phyloP scores from a whole-genome alignment of 2,113 vertebrate species.

The Acanthochromis polyacanthus region DNA sequence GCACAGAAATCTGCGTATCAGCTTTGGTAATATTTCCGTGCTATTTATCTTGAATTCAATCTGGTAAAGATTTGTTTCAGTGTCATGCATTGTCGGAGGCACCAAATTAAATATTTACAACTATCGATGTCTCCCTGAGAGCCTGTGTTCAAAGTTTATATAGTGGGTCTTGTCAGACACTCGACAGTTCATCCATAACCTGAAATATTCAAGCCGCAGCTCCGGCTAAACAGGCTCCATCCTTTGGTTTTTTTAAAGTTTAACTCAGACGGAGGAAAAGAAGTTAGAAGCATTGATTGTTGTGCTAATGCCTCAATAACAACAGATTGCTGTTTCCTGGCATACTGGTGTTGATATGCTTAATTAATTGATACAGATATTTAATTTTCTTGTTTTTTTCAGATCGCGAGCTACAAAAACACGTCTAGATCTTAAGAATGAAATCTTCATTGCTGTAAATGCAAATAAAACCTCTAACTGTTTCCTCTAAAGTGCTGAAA shows the following conservation, averaged over 20 bases:
- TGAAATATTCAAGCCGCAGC: conserved; percentile 68
- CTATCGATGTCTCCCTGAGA: conserved; percentile 77
- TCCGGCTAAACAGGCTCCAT: conserved; percentile 24
- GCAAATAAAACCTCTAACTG: too few species aligned
- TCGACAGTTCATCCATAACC: conserved; percentile 76
- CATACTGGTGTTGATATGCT: background rate
- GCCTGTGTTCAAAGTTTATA: conserved; percentile 79
- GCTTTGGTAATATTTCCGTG: conserved; percentile 70
- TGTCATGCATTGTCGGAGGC: conserved; percentile 78
- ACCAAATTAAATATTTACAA: conserved; percentile 85
- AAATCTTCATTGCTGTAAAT: background rate
- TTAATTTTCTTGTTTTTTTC: conserved; percentile 2
- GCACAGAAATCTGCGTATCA: conserved; percentile 52
- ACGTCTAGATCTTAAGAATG: conserved; percentile 3
- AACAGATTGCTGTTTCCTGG: conserved; percentile 1
- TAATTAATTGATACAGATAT: conserved; percentile 12
- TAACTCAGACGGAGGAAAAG: conserved; percentile 2
- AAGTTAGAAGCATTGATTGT: conserved; percentile 19
- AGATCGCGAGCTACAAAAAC: background rate
- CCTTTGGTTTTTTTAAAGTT: conserved; percentile 30
- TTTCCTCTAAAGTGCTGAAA: too few species aligned
- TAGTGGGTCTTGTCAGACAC: conserved; percentile 72
- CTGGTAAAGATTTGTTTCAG: conserved; percentile 81
- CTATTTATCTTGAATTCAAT: conserved; percentile 80
- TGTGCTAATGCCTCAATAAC: conserved; percentile 28